Evolutionary conservation across 2,888 invertebrate genomes (phyloP).

Genomic region (Melitaea athalia): DNA sequence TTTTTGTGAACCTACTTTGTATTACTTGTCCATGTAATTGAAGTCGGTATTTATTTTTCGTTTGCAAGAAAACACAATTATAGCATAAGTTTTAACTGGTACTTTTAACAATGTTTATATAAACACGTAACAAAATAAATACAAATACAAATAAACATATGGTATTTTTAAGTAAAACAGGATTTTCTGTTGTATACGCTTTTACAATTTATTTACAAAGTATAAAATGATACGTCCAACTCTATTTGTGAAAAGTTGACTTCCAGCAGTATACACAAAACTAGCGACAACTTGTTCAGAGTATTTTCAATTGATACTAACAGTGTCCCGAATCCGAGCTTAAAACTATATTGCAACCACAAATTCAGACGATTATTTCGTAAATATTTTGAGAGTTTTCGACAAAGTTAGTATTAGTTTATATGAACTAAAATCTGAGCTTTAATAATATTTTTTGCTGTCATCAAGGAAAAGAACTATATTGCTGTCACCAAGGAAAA

Average conservation of each 20-base stretch:
- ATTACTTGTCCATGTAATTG: no score
- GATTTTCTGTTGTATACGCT: background rate
- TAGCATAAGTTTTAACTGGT: no score
- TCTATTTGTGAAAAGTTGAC: conserved; percentile 22
- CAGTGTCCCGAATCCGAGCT: conserved; percentile 20
- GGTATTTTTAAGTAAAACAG: no score
- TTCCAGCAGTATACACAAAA: conserved; percentile 14
- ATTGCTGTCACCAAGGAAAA: no score
- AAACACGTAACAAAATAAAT: no score
- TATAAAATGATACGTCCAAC: conserved; percentile 4
- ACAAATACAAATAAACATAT: no score
- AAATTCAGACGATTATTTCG: background rate
- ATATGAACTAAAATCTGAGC: background rate
- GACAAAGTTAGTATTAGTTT: background rate
- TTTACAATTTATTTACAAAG: background rate
- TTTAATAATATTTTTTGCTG: no score
- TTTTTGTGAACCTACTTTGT: no score
- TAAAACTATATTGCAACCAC: conserved; percentile 8
- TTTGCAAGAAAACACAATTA: no score
- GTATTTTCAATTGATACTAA: conserved; percentile 27
- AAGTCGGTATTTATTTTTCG: no score
- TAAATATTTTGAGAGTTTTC: background rate
- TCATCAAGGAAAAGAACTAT: no score
- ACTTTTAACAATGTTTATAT: no score
- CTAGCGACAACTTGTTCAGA: conserved; percentile 25